Percentiles rank a stretch among this genome's conserved stretches.
Conservation (phyloP, 2,797 vertebrate species). For the Lerista edwardsae region DNA sequence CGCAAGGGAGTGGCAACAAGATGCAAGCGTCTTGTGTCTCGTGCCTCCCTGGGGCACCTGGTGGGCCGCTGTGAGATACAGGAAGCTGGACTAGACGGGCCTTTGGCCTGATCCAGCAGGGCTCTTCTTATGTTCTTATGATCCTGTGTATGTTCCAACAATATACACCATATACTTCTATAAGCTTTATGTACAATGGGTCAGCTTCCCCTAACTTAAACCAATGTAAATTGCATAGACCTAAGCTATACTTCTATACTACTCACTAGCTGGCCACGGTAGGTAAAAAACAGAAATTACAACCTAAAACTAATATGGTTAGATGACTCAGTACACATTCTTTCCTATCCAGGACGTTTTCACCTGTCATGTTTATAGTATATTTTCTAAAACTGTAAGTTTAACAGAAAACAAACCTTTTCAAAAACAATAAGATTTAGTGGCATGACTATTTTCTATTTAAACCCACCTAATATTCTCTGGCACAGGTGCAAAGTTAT, state of each 20-base stretch:
- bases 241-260: not conserved
- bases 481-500: not conserved
- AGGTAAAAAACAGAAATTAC: not conserved
- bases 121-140: not conserved
- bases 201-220: not conserved
- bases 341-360: slow-evolving; percentile 7
- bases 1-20: no score
- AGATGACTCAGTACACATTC: not conserved
- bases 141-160: not conserved
- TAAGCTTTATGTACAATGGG: not conserved
- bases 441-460: not conserved
- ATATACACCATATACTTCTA: not conserved
- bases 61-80: no score
- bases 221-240: not conserved
- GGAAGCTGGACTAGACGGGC: no score
- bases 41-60: no score
- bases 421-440: not conserved
- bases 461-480: not conserved
- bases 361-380: not conserved
- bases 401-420: not conserved
- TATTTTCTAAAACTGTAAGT: not conserved
- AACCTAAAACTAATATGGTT: not conserved
- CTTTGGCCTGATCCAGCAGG: no score
- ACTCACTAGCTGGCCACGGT: not conserved
- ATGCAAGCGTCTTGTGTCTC: no score